Evolutionary conservation across 2,113 vertebrate genomes (phyloP).

Genomic region (Microcebus griseorufus): DNA sequence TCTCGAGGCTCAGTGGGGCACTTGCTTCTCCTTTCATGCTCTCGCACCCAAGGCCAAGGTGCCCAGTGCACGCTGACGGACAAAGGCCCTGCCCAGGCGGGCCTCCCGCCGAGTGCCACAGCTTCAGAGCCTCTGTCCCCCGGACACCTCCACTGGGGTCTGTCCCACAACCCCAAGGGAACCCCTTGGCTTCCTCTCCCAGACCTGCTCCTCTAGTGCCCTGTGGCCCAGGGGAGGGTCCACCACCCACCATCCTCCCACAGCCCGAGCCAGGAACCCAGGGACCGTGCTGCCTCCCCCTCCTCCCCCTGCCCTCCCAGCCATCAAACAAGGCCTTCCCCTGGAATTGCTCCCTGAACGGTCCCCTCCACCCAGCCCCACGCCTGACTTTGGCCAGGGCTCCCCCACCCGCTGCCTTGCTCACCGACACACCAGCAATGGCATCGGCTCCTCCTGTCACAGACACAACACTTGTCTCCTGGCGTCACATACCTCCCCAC

Average conservation of each 20-base stretch:
- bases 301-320: not conserved
- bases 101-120: not conserved
- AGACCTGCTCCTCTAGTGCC: not conserved
- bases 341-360: not conserved
- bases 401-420: not conserved
- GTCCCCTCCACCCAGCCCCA: not conserved
- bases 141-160: not conserved
- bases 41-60: accelerated
- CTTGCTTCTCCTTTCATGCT: not conserved
- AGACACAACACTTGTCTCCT: not conserved
- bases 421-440: not conserved
- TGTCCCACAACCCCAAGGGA: not conserved
- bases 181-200: not conserved
- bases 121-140: not conserved
- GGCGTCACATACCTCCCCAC: not conserved
- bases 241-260: not conserved
- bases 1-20: not conserved
- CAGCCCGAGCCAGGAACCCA: not conserved
- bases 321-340: not conserved
- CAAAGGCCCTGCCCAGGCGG: not conserved
- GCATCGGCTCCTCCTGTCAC: not conserved
- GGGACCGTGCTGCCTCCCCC: not conserved
- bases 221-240: not conserved
- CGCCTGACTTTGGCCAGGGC: not conserved
- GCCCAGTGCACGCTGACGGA: accelerated